phyloP scores from a whole-genome alignment of 1,140 invertebrate genomes.

The Aphelenchoides besseyi region DNA sequence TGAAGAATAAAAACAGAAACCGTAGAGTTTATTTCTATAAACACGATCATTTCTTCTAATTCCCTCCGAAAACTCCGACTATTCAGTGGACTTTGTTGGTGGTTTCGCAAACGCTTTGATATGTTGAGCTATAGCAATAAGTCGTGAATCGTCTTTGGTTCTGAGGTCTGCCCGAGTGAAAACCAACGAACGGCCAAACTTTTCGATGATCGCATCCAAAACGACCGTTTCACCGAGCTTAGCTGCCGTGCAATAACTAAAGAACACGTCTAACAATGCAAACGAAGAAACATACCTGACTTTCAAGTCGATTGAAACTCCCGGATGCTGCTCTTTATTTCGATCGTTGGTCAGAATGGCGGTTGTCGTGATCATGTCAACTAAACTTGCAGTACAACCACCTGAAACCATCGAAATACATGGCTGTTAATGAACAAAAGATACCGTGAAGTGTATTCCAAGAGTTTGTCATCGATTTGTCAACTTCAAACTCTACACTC shows the following conservation, averaged over 20 bases:
- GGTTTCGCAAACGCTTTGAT: slow-evolving; percentile 35
- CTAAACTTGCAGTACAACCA: slow-evolving; percentile 36
- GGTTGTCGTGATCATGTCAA: slow-evolving; percentile 42
- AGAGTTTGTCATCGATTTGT: slow-evolving; percentile 33
- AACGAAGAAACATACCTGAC: slow-evolving; percentile 65
- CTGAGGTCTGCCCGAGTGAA: slow-evolving; percentile 65
- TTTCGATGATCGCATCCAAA: slow-evolving; percentile 76
- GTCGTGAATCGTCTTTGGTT: slow-evolving; percentile 24
- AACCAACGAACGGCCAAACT: slow-evolving; percentile 74
- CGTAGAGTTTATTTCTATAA: too few relatives aligned
- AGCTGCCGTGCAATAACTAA: slow-evolving; percentile 70
- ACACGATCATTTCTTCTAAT: too few relatives aligned
- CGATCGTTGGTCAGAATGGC: slow-evolving; percentile 25
- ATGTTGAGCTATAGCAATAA: slow-evolving; percentile 34
- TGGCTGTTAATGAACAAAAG: too few relatives aligned
- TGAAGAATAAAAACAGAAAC: too few relatives aligned
- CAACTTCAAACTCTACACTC: slow-evolving; percentile 42
- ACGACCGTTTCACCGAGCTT: slow-evolving; percentile 74
- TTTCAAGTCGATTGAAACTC: slow-evolving; percentile 34
- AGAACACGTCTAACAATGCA: slow-evolving; percentile 64
- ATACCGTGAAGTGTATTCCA: slow-evolving; percentile 35
- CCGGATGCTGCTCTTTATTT: slow-evolving; percentile 22
- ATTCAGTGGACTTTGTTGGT: not conserved
- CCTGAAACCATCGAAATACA: too few relatives aligned
- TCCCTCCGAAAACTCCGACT: not conserved